Evolutionary conservation across 2,888 invertebrate species (phyloP).

Genomic region (Cheilosia grossa): DNA sequence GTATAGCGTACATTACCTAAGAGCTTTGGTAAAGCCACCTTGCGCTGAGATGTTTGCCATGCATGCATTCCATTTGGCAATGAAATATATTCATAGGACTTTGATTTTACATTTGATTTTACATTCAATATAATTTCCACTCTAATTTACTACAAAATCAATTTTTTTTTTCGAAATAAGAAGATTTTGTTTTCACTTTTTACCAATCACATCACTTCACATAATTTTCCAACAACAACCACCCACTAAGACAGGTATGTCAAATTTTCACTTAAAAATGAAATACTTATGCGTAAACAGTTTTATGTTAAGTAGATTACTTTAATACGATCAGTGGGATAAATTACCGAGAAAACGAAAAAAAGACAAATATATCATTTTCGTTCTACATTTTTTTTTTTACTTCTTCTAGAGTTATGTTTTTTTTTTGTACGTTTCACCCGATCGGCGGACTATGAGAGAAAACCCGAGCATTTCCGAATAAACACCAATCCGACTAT

Average conservation of each 20-base stretch:
- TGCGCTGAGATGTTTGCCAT: slow-evolving; percentile 83
- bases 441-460: slow-evolving; percentile 47
- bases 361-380: not conserved
- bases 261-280: slow-evolving; percentile 15
- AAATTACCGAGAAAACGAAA: slow-evolving; percentile 19
- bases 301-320: slow-evolving; percentile 19
- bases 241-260: slow-evolving; percentile 32
- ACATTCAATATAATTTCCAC: not conserved
- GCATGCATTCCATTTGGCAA: slow-evolving; percentile 81
- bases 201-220: slow-evolving; percentile 40
- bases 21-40: slow-evolving; percentile 83
- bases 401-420: too few relatives aligned
- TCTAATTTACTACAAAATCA: not conserved
- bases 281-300: not conserved
- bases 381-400: not conserved
- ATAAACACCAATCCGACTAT: slow-evolving; percentile 30
- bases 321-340: slow-evolving; percentile 21
- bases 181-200: not conserved
- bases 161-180: not conserved
- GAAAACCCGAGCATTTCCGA: slow-evolving; percentile 59
- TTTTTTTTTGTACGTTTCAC: slow-evolving; percentile 41
- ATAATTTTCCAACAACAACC: slow-evolving; percentile 39
- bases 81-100: slow-evolving; percentile 35
- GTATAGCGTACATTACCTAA: slow-evolving; percentile 79
- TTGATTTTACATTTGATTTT: slow-evolving; percentile 13